Conservation (phyloP, 1,140 invertebrate species). For the Nephotettix cincticeps region DNA sequence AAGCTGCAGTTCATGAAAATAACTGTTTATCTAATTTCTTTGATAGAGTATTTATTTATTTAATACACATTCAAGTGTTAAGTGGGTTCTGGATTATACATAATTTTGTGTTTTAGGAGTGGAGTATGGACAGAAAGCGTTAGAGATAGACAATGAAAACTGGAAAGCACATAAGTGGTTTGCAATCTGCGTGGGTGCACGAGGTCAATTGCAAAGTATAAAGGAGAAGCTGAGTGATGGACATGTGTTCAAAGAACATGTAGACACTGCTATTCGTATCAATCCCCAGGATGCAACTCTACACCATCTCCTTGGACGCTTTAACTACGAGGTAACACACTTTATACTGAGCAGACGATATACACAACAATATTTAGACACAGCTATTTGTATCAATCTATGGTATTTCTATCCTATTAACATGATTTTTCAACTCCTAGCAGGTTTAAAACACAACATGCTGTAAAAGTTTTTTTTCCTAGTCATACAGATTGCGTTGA, state of each 20-base stretch:
- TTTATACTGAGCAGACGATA: background rate
- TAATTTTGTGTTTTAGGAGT: too few relatives aligned
- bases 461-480: too few relatives aligned
- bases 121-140: slow-evolving; percentile 57
- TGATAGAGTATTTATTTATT: too few relatives aligned
- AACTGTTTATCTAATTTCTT: too few relatives aligned
- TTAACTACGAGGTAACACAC: slow-evolving; percentile 65
- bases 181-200: slow-evolving; percentile 67
- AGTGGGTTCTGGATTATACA: too few relatives aligned
- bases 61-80: too few relatives aligned
- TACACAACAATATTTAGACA: background rate
- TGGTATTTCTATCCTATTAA: too few relatives aligned
- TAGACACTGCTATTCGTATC: slow-evolving; percentile 65
- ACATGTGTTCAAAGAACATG: slow-evolving; percentile 67
- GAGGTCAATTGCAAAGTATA: slow-evolving; percentile 57
- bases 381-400: too few relatives aligned
- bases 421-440: too few relatives aligned
- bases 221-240: slow-evolving; percentile 72
- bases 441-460: too few relatives aligned
- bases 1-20: too few relatives aligned
- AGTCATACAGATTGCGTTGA: too few relatives aligned
- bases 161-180: slow-evolving; percentile 77
- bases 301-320: slow-evolving; percentile 68
- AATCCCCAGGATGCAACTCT: slow-evolving; percentile 64
- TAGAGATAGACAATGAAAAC: slow-evolving; percentile 55